phyloP scores from a whole-genome alignment of 2,113 vertebrate species.

The Chauna torquata region DNA sequence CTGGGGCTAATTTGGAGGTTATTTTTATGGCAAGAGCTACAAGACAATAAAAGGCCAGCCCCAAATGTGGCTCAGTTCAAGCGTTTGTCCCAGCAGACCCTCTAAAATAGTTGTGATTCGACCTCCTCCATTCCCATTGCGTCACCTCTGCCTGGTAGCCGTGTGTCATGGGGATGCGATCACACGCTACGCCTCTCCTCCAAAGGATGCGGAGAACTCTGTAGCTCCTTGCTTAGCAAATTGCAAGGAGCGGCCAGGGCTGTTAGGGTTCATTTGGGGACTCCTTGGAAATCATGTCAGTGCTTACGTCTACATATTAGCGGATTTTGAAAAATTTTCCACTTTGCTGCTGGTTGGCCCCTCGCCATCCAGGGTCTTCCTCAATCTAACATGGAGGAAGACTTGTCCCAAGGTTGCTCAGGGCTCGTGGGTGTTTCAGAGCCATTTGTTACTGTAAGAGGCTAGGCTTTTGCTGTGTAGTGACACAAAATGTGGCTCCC shows the following conservation, averaged over 20 bases:
- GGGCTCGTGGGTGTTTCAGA: background rate
- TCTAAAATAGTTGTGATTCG: background rate
- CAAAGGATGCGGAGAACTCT: background rate
- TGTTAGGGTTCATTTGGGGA: background rate
- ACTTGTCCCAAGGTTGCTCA: background rate
- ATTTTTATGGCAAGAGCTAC: constrained; percentile 60
- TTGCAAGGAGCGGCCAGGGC: background rate
- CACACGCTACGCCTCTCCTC: background rate
- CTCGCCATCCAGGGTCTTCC: background rate
- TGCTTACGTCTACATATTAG: background rate
- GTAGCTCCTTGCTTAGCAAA: background rate
- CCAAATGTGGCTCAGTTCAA: constrained; percentile 10
- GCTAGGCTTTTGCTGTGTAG: accelerated
- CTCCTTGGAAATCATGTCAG: background rate
- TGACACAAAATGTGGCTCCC: accelerated
- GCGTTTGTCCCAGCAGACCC: background rate
- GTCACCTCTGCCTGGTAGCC: constrained; percentile 10
- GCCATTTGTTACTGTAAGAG: background rate
- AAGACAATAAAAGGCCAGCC: constrained; percentile 61
- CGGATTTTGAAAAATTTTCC: background rate
- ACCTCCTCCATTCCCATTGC: background rate
- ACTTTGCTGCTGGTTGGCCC: background rate
- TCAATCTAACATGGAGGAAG: background rate
- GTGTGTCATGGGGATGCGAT: background rate
- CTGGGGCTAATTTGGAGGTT: constrained; percentile 68